A percentile compares a stretch with the other conserved stretches of the same genome.
phyloP scores from a whole-genome alignment of 2,888 invertebrate species.

The Trichopria drosophilae region DNA sequence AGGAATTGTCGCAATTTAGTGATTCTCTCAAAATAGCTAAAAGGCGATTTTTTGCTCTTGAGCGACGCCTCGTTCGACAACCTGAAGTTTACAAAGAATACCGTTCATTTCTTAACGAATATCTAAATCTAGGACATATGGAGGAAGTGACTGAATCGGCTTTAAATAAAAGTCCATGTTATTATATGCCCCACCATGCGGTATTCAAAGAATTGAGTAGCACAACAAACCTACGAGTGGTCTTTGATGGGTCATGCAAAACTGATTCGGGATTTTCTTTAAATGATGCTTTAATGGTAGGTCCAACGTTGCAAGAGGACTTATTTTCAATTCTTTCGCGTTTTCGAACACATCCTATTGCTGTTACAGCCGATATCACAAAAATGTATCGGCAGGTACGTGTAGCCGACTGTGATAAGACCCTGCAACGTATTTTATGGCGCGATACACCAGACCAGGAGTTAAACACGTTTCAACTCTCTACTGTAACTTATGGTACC shows the following conservation, averaged over 20 bases:
- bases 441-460: conserved; percentile 17
- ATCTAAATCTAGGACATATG: conserved; percentile 35
- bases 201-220: neutral
- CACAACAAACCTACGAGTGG: conserved; percentile 7
- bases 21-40: conserved; percentile 26
- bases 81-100: conserved; percentile 27
- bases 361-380: conserved; percentile 38
- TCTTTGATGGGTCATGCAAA: too few relatives aligned
- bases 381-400: conserved; percentile 42
- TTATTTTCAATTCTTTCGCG: too few relatives aligned
- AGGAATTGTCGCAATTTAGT: conserved; percentile 20
- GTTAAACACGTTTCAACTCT: conserved; percentile 23
- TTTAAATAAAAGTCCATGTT: conserved; percentile 1
- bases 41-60: conserved; percentile 31
- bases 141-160: conserved; percentile 13
- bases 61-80: conserved; percentile 25
- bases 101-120: conserved; percentile 34
- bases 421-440: conserved; percentile 37
- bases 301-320: too few relatives aligned
- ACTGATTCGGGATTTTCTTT: too few relatives aligned
- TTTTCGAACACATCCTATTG: too few relatives aligned
- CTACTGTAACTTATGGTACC: conserved; percentile 31
- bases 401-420: conserved; percentile 25
- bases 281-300: too few relatives aligned
- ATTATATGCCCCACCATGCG: conserved; percentile 33